These are phyloP conservation scores for Heliconius himera DNA, from an alignment of 1,140 invertebrate genomes.

Conservation along the genomic window DNA sequence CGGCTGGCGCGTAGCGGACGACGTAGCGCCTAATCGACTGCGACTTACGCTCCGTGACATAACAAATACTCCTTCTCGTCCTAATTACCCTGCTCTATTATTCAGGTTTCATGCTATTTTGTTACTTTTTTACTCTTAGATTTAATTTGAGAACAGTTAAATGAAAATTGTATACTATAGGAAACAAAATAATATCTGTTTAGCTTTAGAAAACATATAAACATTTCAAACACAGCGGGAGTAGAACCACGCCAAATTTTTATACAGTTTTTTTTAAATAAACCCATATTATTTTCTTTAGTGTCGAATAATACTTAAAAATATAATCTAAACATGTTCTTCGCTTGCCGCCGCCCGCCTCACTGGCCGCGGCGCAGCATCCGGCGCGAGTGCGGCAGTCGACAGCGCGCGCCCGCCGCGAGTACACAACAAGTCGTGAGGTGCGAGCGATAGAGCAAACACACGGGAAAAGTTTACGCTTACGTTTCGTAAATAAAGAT, in stretches of 20 bases:
- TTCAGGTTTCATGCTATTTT: too few species aligned
- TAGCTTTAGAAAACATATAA: too few species aligned
- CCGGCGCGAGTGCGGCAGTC: conserved; percentile 20
- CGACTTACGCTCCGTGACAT: background rate
- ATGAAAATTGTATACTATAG: too few species aligned
- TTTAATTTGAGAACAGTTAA: too few species aligned
- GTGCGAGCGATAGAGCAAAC: too few species aligned
- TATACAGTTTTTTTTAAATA: too few species aligned
- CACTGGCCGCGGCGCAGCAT: background rate
- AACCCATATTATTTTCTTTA: too few species aligned
- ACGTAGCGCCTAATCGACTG: background rate
- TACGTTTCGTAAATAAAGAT: background rate
- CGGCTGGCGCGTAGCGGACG: background rate
- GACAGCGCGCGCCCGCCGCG: conserved; percentile 6
- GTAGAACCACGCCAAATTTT: too few species aligned
- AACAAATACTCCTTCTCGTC: background rate
- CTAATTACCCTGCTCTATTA: background rate
- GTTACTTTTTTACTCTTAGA: too few species aligned
- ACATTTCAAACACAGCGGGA: too few species aligned
- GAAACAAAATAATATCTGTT: too few species aligned
- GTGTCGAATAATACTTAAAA: too few species aligned
- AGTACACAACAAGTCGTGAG: background rate
- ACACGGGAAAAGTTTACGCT: conserved; percentile 9
- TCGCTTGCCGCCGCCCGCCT: background rate
- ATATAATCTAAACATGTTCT: background rate